Evolutionary conservation across 1,140 invertebrate genomes (phyloP).

Genomic region (Myzus persicae): DNA sequence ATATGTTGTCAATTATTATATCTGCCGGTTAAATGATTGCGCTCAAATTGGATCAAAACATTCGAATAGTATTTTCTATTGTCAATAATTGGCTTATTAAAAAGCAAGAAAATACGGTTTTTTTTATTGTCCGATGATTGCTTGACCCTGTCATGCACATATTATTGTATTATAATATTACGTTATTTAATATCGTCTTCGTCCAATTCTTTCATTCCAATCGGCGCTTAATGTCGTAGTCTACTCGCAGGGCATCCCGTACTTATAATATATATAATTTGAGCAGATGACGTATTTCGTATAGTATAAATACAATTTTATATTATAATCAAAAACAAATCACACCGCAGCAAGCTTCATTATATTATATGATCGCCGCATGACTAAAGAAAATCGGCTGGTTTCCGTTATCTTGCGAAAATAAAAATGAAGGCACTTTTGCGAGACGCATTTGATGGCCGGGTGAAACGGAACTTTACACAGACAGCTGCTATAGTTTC

Average conservation of each 20-base stretch:
- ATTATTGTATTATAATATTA: background rate
- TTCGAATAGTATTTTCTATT: background rate
- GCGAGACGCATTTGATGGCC: background rate
- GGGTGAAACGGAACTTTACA: background rate
- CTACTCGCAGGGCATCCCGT: background rate
- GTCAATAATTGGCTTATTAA: background rate
- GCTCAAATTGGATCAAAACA: background rate
- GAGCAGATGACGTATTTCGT: background rate
- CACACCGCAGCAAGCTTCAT: too few species aligned
- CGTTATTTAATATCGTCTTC: background rate
- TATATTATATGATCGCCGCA: too few species aligned
- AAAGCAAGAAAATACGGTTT: background rate
- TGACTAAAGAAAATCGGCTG: too few species aligned
- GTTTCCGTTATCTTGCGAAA: background rate
- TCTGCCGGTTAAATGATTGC: background rate
- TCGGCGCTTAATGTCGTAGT: background rate
- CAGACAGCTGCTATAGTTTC: background rate
- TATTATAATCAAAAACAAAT: too few species aligned
- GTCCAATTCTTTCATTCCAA: too few species aligned
- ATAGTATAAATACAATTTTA: too few species aligned
- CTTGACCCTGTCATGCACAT: background rate
- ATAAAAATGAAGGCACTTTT: background rate
- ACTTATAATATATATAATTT: background rate
- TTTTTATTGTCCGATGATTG: background rate
- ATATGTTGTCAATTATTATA: conserved; percentile 28